Evolutionary conservation across 1,140 invertebrate genomes (phyloP).

Genomic region (Pygmarrhopalites habei): DNA sequence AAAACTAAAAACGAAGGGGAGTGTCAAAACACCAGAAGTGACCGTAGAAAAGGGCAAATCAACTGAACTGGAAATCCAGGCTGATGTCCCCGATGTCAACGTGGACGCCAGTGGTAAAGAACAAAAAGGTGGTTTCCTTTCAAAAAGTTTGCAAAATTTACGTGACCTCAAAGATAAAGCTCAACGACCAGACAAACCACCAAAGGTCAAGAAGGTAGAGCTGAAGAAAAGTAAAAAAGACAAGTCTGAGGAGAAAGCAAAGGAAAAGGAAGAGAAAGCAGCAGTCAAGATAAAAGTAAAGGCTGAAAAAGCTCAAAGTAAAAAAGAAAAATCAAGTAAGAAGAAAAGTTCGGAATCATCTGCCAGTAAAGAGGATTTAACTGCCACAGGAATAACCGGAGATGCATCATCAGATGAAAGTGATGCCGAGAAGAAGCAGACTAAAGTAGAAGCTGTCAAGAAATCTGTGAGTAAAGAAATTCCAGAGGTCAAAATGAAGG

Average conservation of each 20-base stretch:
- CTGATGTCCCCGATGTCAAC: not conserved
- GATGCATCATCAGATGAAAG: conserved; percentile 22
- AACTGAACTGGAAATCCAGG: not conserved
- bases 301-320: conserved; percentile 22
- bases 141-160: conserved; percentile 34
- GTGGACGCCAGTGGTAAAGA: not conserved
- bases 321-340: conserved; percentile 25
- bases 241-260: conserved; percentile 12
- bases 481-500: conserved; percentile 25
- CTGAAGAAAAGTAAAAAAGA: conserved; percentile 13
- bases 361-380: not conserved
- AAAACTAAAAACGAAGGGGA: not conserved
- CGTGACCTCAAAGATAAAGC: conserved; percentile 43
- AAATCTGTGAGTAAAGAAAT: conserved; percentile 21
- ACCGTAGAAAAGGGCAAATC: not conserved
- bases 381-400: conserved; percentile 2
- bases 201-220: conserved; percentile 5
- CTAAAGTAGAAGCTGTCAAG: conserved; percentile 12
- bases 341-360: conserved; percentile 3
- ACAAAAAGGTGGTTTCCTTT: conserved; percentile 16
- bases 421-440: conserved; percentile 16
- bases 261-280: conserved; percentile 20
- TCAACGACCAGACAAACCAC: conserved; percentile 13
- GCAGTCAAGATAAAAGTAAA: conserved; percentile 20
- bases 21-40: not conserved